These are phyloP conservation scores for Triplophysa rosa DNA, from an alignment of 2,113 vertebrate species.

Conservation along the genomic window DNA sequence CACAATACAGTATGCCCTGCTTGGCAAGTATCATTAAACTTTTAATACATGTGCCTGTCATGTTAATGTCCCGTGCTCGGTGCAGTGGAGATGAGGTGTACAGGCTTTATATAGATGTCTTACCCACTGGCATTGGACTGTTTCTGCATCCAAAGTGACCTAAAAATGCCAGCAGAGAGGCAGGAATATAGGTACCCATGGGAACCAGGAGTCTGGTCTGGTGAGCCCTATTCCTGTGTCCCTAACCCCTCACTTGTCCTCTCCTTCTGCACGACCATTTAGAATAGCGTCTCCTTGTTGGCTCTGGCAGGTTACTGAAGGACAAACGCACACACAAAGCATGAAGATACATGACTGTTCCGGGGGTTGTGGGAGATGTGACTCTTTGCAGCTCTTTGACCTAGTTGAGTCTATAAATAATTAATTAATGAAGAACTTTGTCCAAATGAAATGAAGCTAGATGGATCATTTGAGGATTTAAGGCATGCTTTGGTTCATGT, in stretches of 20 bases:
- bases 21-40: constrained; percentile 43
- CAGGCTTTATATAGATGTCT: constrained; percentile 42
- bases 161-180: constrained; percentile 50
- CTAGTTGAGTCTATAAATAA: constrained; percentile 36
- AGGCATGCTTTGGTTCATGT: neutral
- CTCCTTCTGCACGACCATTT: constrained; percentile 48
- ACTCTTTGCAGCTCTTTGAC: constrained; percentile 33
- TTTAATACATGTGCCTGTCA: constrained; percentile 32
- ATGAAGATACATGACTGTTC: constrained; percentile 18
- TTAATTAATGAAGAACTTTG: constrained; percentile 22
- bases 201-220: constrained; percentile 44
- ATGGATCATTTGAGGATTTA: neutral
- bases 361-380: constrained; percentile 17
- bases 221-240: constrained; percentile 38
- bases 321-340: constrained; percentile 34
- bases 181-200: constrained; percentile 47
- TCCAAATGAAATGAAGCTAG: constrained; percentile 14
- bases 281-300: constrained; percentile 39
- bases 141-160: constrained; percentile 54
- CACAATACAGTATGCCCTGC: neutral
- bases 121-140: constrained; percentile 47
- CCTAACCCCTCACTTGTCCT: constrained; percentile 43
- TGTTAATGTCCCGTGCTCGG: constrained; percentile 27
- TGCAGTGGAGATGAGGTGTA: constrained; percentile 26
- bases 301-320: constrained; percentile 36